Evolutionary conservation across 2,888 invertebrate species (phyloP).

Genomic region (Galeopsomyia nigrocyanea): DNA sequence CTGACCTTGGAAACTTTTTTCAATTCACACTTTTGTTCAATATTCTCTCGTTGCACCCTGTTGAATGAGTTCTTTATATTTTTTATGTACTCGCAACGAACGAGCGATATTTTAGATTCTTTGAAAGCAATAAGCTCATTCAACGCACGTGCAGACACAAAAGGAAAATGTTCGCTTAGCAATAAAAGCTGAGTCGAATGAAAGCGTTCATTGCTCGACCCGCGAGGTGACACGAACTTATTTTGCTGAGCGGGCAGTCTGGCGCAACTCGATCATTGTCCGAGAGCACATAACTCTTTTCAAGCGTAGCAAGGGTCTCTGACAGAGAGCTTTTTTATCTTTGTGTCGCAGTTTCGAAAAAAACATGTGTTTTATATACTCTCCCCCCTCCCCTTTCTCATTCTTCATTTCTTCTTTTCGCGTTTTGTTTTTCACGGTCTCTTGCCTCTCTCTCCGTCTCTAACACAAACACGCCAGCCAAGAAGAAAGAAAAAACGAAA

Average conservation of each 20-base stretch:
- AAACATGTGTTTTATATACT: slow-evolving; percentile 1
- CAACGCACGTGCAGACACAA: slow-evolving; percentile 12
- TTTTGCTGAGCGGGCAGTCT: slow-evolving; percentile 64
- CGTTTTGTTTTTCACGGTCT: slow-evolving; percentile 12
- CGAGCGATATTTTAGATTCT: background rate
- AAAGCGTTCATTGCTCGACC: slow-evolving; percentile 65
- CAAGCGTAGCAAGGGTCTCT: slow-evolving; percentile 68
- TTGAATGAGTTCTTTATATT: slow-evolving; percentile 29
- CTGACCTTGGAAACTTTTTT: slow-evolving; percentile 3
- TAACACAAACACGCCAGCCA: background rate
- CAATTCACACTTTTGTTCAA: too few species aligned
- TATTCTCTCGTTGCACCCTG: slow-evolving; percentile 11
- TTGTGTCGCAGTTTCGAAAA: slow-evolving; percentile 21
- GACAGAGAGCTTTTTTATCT: slow-evolving; percentile 59
- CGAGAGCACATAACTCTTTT: slow-evolving; percentile 57
- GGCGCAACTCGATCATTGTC: slow-evolving; percentile 59
- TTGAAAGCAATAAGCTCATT: slow-evolving; percentile 22
- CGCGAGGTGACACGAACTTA: slow-evolving; percentile 55
- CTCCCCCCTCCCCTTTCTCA: slow-evolving; percentile 1
- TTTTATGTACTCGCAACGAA: background rate
- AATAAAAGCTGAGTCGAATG: slow-evolving; percentile 30
- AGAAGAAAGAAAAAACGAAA: slow-evolving; percentile 23
- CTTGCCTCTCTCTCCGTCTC: slow-evolving; percentile 43
- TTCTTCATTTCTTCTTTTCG: slow-evolving; percentile 15
- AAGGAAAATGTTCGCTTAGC: slow-evolving; percentile 27